Evolutionary conservation across 2,888 invertebrate species (phyloP).

Genomic region (Eupithecia subfuscata): DNA sequence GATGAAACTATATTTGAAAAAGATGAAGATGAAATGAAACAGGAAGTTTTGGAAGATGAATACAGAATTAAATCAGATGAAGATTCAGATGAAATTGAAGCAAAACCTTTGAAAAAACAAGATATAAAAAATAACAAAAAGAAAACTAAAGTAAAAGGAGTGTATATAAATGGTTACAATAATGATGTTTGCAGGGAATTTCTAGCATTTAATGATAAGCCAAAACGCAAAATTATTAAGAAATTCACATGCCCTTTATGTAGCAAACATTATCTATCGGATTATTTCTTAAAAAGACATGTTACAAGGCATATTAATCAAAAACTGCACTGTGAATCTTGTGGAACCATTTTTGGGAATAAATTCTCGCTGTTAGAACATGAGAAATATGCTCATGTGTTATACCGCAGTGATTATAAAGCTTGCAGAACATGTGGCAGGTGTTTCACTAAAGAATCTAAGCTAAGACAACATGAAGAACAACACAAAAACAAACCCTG

Average conservation of each 20-base stretch:
- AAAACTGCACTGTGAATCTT: constrained; percentile 59
- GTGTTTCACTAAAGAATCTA: constrained; percentile 51
- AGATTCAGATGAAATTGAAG: constrained; percentile 47
- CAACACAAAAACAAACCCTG: constrained; percentile 61
- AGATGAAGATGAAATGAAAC: constrained; percentile 54
- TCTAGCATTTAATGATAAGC: constrained; percentile 66
- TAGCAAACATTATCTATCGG: constrained; percentile 70
- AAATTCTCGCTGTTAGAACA: constrained; percentile 73
- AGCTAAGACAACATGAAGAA: constrained; percentile 56
- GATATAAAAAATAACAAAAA: constrained; percentile 41
- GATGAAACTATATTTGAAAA: constrained; percentile 52
- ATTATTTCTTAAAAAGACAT: constrained; percentile 70
- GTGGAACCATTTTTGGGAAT: constrained; percentile 58
- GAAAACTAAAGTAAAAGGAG: neutral
- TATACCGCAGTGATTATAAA: constrained; percentile 50
- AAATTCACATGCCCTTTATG: constrained; percentile 68
- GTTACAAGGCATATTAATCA: constrained; percentile 61
- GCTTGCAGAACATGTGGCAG: constrained; percentile 66
- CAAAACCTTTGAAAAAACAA: constrained; percentile 15
- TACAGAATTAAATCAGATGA: constrained; percentile 66
- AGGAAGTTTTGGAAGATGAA: constrained; percentile 75
- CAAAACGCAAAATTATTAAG: constrained; percentile 46
- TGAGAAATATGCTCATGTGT: constrained; percentile 62
- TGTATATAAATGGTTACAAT: constrained; percentile 58
- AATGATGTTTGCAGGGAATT: constrained; percentile 61